Evolutionary conservation across 2,888 invertebrate species (phyloP).

Genomic region (Synergus laeviventris): DNA sequence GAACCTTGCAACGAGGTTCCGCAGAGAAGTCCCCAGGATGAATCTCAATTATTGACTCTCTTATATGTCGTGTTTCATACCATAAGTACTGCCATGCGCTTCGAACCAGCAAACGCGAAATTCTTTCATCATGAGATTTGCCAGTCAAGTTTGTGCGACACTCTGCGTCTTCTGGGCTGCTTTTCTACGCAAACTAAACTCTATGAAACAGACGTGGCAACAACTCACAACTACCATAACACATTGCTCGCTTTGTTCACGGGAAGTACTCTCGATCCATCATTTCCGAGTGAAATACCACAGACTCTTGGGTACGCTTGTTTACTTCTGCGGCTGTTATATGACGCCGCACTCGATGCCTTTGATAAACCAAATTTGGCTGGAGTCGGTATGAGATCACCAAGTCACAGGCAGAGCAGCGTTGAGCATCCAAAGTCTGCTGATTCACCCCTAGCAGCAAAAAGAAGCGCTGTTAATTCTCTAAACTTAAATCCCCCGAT

Average conservation of each 20-base stretch:
- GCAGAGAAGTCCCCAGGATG: conserved; percentile 70
- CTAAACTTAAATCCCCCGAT: conserved; percentile 85
- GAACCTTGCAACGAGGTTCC: conserved; percentile 76
- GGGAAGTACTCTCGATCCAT: conserved; percentile 84
- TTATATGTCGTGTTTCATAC: conserved; percentile 95
- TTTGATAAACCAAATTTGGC: conserved; percentile 92
- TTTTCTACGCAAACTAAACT: conserved; percentile 81
- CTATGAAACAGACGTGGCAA: conserved; percentile 75
- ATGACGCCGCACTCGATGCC: conserved; percentile 96
- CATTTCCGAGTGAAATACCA: conserved; percentile 85
- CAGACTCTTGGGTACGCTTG: conserved; percentile 89
- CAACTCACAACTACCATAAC: conserved; percentile 71
- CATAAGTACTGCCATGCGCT: conserved; percentile 97
- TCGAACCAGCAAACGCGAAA: conserved; percentile 99
- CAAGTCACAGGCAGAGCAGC: conserved; percentile 80
- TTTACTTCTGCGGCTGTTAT: conserved; percentile 90
- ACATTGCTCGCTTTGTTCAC: conserved; percentile 86
- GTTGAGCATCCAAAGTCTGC: conserved; percentile 77
- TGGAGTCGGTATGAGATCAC: conserved; percentile 81
- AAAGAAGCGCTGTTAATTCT: conserved; percentile 82
- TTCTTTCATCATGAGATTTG: conserved; percentile 99
- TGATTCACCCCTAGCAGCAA: conserved; percentile 75
- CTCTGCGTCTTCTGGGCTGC: conserved; percentile 93
- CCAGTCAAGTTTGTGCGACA: conserved; percentile 94
- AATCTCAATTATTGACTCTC: conserved; percentile 84